Conservation (phyloP, 2,888 invertebrate species). For the Morinoia aosen region DNA sequence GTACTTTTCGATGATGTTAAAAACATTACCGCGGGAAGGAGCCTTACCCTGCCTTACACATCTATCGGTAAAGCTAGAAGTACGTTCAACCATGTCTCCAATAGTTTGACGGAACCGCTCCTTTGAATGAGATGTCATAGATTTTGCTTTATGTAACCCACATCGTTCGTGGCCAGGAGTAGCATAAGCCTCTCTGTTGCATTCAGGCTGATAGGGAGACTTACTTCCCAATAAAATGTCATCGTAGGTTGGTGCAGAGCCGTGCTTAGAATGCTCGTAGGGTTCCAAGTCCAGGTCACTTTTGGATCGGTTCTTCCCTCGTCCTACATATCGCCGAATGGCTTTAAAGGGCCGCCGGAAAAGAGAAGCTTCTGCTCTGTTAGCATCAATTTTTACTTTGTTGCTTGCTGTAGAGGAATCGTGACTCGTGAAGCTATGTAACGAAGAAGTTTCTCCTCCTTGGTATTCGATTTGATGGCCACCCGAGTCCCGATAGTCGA, state of each 20-base stretch:
- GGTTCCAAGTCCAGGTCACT: conserved; percentile 35
- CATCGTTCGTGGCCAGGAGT: background rate
- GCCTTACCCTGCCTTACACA: background rate
- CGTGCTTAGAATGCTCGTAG: background rate
- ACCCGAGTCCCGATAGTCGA: conserved; percentile 31
- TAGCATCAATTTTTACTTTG: background rate
- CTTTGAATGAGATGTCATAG: background rate
- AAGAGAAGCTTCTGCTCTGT: background rate
- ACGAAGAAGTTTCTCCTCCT: conserved; percentile 56
- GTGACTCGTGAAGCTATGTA: conserved; percentile 60
- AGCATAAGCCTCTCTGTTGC: background rate
- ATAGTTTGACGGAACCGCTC: background rate
- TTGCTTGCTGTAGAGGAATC: conserved; percentile 58
- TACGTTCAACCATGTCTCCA: conserved; percentile 2
- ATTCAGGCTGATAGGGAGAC: background rate
- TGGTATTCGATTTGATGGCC: conserved; percentile 14
- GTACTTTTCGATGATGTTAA: conserved; percentile 25
- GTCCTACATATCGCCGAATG: conserved; percentile 23
- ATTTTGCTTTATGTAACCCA: background rate
- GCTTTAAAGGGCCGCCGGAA: conserved; percentile 37
- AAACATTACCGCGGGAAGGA: background rate
- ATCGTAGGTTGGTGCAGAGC: background rate
- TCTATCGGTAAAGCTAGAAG: background rate
- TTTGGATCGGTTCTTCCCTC: conserved; percentile 21
- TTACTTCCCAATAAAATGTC: background rate